A percentile compares a stretch with the other conserved stretches of the same genome.
Evolutionary conservation across 2,113 vertebrate species (phyloP).

Genomic region (Fregetta grallaria): DNA sequence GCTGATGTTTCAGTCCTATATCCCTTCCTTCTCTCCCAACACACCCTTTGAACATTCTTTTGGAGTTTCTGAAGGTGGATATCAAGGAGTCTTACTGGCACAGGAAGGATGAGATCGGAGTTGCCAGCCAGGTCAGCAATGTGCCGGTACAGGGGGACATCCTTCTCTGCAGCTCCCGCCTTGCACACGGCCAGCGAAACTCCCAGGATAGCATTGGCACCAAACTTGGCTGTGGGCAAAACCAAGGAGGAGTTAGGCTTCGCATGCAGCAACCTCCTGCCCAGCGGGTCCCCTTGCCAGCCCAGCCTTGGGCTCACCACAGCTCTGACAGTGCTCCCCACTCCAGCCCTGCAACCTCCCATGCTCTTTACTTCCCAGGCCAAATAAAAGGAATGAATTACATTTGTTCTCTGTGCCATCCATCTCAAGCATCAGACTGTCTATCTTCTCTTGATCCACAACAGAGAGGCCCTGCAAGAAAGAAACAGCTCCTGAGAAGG

Average conservation of each 20-base stretch:
- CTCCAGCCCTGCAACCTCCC: background rate
- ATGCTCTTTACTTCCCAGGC: background rate
- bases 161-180: constrained; percentile 88
- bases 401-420: constrained; percentile 94
- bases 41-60: background rate
- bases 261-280: background rate
- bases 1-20: background rate
- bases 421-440: constrained; percentile 89
- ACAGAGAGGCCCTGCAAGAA: constrained; percentile 83
- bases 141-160: constrained; percentile 88
- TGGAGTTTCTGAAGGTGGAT: background rate
- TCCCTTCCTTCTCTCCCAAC: background rate
- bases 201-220: constrained; percentile 91
- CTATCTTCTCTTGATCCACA: constrained; percentile 89
- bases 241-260: background rate
- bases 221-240: constrained; percentile 84
- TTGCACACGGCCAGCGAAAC: constrained; percentile 91
- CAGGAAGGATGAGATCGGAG: constrained; percentile 87
- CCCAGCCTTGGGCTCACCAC: background rate
- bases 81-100: constrained; percentile 81
- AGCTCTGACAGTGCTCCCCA: background rate
- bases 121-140: constrained; percentile 92
- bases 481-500: constrained; percentile 27
- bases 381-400: constrained; percentile 58
- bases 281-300: background rate